Percentiles rank a stretch among this genome's conserved stretches.
Evolutionary conservation across 2,888 invertebrate species (phyloP).

Genomic region (Drosophila percnosoma): DNA sequence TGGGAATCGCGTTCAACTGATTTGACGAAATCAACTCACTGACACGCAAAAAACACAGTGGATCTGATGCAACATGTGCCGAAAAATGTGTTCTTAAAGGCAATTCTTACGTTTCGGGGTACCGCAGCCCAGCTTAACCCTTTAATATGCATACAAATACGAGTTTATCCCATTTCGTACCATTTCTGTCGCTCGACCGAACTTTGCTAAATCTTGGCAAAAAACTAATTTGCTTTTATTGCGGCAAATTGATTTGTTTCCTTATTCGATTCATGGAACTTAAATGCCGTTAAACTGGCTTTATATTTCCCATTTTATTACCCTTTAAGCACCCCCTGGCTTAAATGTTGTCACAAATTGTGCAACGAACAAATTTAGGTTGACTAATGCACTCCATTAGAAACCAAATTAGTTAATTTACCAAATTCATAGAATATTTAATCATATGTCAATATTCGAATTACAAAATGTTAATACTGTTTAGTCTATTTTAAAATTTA

Average conservation of each 20-base stretch:
- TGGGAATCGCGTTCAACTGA: constrained; percentile 77
- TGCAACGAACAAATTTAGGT: neutral
- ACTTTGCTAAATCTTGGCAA: constrained; percentile 56
- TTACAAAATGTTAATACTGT: constrained; percentile 20
- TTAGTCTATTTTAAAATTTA: constrained; percentile 23
- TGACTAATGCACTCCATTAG: neutral
- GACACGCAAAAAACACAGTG: constrained; percentile 35
- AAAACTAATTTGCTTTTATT: constrained; percentile 73
- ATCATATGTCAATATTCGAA: constrained; percentile 14
- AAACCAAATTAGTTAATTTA: neutral
- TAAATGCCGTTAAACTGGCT: constrained; percentile 25
- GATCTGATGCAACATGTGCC: constrained; percentile 67
- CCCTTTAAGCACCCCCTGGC: neutral
- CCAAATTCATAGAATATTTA: neutral
- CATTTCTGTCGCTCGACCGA: constrained; percentile 49
- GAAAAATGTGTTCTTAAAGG: constrained; percentile 16
- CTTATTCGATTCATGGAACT: constrained; percentile 41
- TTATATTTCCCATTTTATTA: neutral
- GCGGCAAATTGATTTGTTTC: constrained; percentile 73
- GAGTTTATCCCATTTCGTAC: constrained; percentile 24
- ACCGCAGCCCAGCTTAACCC: constrained; percentile 43
- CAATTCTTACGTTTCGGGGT: constrained; percentile 10
- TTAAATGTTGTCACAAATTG: neutral
- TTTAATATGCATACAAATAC: constrained; percentile 32
- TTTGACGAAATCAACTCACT: constrained; percentile 72